Base-by-base conservation (phyloP, 1,140 invertebrate genomes). In the Phthorimaea operculella region DNA sequence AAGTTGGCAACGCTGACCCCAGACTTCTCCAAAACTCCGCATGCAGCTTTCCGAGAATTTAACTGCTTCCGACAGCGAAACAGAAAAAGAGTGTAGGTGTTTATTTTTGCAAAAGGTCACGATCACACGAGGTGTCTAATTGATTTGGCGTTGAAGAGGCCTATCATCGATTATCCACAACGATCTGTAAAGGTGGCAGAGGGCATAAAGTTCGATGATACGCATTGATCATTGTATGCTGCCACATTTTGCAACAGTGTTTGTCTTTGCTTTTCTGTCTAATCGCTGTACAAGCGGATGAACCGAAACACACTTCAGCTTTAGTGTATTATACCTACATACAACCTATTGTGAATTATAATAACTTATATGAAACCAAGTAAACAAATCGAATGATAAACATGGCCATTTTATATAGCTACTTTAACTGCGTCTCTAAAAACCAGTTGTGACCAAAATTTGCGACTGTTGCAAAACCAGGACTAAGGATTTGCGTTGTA, bases 1-100 rank as follows among this genome's bases (percentile, higher is more conserved):
- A 58, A 58, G 57, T 66, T 66, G 64, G 64, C 64, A 66, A 61
- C 57, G 61, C 63, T 59, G 57, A 60, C 10, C 9, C 10, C 17
- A 33, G 9, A 51, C 58, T 34, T 57, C 54, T 55, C 21, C 17
- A 51, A 33, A 59, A 54, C 62, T 39, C 36, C 36, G 36, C 10
- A 39, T 39, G 62, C 53, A 62, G 48, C 51, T 55, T 64, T 62
- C 60, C 42, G 14, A 60, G 57, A 60, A 64, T 16, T 39, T 12
- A 39, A 39, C 36, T 39, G 36, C 36, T 39, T 12, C 10, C n/a
- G 36, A 39, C 36, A 39, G 36, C 3, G 36, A 9, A 2, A 39
- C 36, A 39, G 8, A 39, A 12, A 39, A 39, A 39, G 36, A 10
- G 8, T 5, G 3, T 39, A 6, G 21, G 2, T 9, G 36, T 39